Evolutionary conservation across 1,140 invertebrate genomes (phyloP).

Genomic region (Drosophila tristis): DNA sequence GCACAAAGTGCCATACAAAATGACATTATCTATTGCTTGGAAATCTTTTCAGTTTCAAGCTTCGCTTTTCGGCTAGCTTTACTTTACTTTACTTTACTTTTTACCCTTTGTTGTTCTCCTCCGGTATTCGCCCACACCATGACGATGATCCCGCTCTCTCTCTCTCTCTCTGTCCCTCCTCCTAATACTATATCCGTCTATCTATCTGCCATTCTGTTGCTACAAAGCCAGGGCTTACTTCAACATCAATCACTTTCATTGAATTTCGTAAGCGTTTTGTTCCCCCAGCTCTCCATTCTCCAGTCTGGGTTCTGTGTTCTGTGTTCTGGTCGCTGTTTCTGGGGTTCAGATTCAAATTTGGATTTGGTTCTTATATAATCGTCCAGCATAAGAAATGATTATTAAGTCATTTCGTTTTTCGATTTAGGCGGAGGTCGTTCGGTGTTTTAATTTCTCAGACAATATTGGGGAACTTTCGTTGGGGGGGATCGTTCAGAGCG

Average conservation of each 20-base stretch:
- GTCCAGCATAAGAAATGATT: slow-evolving; percentile 41
- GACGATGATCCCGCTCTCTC: slow-evolving; percentile 2
- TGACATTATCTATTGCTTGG: slow-evolving; percentile 31
- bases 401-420: slow-evolving; percentile 73
- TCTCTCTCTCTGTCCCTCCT: slow-evolving; percentile 1
- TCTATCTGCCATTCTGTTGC: slow-evolving; percentile 42
- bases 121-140: slow-evolving; percentile 36
- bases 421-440: slow-evolving; percentile 40
- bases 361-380: slow-evolving; percentile 60
- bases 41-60: slow-evolving; percentile 42
- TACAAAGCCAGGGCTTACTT: slow-evolving; percentile 50
- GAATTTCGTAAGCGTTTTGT: slow-evolving; percentile 68
- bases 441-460: slow-evolving; percentile 58
- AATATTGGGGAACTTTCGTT: slow-evolving; percentile 40
- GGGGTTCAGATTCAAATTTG: background rate
- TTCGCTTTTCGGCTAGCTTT: slow-evolving; percentile 38
- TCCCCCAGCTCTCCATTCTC: slow-evolving; percentile 30
- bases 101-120: slow-evolving; percentile 20
- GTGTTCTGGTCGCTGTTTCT: slow-evolving; percentile 25
- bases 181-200: slow-evolving; percentile 21
- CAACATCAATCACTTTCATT: slow-evolving; percentile 82
- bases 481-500: background rate
- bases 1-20: slow-evolving; percentile 18
- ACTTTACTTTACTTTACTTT: background rate
- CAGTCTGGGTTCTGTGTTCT: background rate